Base-by-base conservation (phyloP, 2,797 vertebrate genomes). In the Sardinella longiceps region DNA sequence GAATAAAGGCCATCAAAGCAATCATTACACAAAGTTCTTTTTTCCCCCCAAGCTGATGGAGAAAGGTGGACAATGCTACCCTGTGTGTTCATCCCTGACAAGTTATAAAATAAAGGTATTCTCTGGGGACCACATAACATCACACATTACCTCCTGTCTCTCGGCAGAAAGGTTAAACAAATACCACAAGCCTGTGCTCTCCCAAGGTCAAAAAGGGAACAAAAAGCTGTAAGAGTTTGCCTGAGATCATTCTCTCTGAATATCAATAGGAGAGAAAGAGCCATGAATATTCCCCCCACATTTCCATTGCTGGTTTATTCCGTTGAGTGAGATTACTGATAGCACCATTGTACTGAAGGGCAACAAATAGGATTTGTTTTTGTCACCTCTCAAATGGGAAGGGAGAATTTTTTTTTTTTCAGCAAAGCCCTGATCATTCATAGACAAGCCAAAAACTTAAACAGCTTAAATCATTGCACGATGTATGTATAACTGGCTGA, bases 311-410 rank as follows among this genome's bases (percentile, higher is more conserved):
- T 81, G 51, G 81, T 82, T 84, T 83, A 77, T 77, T 39, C 77
- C 85, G 74, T 80, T 53, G 48, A 84, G 70, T 81, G 80, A 85
- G 84, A 80, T 66, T 28, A 63, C 56, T 85, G 87, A 89, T 92
- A 91, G 89, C 89, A 89, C 85, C 85, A 88, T 88, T 87, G 90
- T 90, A 89, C 53, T 43, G 85, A 89, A 58, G 58, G 86, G 81
- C 86, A 89, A 87, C 88, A 84, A 86, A 88, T 87, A 81, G 84
- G 87, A 87, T 88, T 58, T 45, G 80, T 85, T 82, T 87, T 84
- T 88, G 84, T 51, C 50, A 48, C 85, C 80, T 70, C 48, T 82
- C 46, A 58, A 82, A 63, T 39, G 11, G 12, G 7, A 30, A 37
- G 30, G 45, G 81, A 84, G 63, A 85, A 81, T 84, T 82, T 50